A percentile compares a stretch with the other conserved stretches of the same genome.
Conservation (phyloP, 2,888 invertebrate species). For the Bibio marci region DNA sequence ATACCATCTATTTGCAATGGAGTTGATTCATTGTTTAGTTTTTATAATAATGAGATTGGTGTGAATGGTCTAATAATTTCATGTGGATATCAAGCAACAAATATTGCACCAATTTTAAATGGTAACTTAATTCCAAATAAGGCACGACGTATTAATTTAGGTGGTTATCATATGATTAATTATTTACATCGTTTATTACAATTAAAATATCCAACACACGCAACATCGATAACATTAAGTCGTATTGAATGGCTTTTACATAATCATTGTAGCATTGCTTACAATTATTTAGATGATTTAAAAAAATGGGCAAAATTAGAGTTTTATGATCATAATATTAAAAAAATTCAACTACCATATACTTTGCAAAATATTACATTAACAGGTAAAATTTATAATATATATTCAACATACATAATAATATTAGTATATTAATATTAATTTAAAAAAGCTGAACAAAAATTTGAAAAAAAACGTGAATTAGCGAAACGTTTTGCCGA, state of each 20-base stretch:
- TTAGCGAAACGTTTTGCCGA: slow-evolving; percentile 70
- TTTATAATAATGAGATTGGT: slow-evolving; percentile 35
- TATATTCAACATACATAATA: slow-evolving; percentile 2
- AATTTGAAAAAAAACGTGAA: slow-evolving; percentile 73
- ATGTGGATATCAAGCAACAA: slow-evolving; percentile 77
- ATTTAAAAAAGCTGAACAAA: slow-evolving; percentile 47
- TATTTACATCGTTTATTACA: slow-evolving; percentile 79
- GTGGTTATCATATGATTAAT: slow-evolving; percentile 66
- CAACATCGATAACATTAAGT: slow-evolving; percentile 70
- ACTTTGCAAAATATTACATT: slow-evolving; percentile 11
- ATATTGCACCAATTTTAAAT: slow-evolving; percentile 67
- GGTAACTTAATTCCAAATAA: slow-evolving; percentile 50
- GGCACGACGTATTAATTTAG: slow-evolving; percentile 66
- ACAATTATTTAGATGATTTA: slow-evolving; percentile 64
- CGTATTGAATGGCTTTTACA: slow-evolving; percentile 76
- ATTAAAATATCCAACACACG: slow-evolving; percentile 83
- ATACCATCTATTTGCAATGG: slow-evolving; percentile 76
- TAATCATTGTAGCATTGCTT: slow-evolving; percentile 58
- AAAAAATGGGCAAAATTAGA: slow-evolving; percentile 65
- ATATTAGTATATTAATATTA: background rate
- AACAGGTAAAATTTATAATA: slow-evolving; percentile 10
- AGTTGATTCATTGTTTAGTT: slow-evolving; percentile 67
- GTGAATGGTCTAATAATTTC: slow-evolving; percentile 55
- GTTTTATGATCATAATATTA: slow-evolving; percentile 66
- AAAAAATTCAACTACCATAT: slow-evolving; percentile 74